Conservation (phyloP, 1,140 invertebrate species). For the Aricia agestis region DNA sequence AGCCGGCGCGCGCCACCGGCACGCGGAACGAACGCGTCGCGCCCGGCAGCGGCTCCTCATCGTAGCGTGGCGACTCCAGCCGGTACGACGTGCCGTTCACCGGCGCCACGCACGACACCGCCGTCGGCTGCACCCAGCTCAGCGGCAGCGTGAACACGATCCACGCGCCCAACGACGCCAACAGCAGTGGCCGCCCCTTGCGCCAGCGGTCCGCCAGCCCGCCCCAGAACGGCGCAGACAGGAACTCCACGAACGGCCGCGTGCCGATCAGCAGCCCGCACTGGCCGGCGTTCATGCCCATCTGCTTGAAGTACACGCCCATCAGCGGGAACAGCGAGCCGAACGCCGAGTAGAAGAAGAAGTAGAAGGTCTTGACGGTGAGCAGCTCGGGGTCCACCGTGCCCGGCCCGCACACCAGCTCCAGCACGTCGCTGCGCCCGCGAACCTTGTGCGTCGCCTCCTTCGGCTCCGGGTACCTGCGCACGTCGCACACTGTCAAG, state of each 20-base stretch:
- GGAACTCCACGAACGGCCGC: conserved; percentile 97
- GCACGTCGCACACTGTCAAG: not conserved
- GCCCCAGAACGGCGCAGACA: conserved; percentile 98
- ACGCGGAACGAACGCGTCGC: conserved; percentile 43
- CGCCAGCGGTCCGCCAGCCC: conserved; percentile 93
- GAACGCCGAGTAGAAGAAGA: conserved; percentile 99
- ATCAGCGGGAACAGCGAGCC: conserved; percentile 98
- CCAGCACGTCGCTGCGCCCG: conserved; percentile 88
- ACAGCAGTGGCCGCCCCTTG: conserved; percentile 89
- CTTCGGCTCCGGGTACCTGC: conserved; percentile 86
- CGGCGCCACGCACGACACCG: conserved; percentile 88
- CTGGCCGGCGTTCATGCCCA: conserved; percentile 98
- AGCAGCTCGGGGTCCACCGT: conserved; percentile 92
- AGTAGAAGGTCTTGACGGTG: conserved; percentile 97
- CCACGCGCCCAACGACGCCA: conserved; percentile 96
- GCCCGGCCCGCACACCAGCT: conserved; percentile 86
- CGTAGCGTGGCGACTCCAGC: conserved; percentile 73
- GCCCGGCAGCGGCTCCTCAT: conserved; percentile 44
- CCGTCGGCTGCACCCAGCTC: conserved; percentile 95
- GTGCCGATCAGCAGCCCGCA: conserved; percentile 94
- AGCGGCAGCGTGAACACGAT: conserved; percentile 97
- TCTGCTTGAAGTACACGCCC: conserved; percentile 99
- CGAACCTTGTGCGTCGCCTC: conserved; percentile 93
- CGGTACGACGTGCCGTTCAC: conserved; percentile 83
- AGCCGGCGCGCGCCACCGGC: conserved; percentile 74